Evolutionary conservation across 2,797 vertebrate species (phyloP).

Genomic region (Gymnodraco acuticeps): DNA sequence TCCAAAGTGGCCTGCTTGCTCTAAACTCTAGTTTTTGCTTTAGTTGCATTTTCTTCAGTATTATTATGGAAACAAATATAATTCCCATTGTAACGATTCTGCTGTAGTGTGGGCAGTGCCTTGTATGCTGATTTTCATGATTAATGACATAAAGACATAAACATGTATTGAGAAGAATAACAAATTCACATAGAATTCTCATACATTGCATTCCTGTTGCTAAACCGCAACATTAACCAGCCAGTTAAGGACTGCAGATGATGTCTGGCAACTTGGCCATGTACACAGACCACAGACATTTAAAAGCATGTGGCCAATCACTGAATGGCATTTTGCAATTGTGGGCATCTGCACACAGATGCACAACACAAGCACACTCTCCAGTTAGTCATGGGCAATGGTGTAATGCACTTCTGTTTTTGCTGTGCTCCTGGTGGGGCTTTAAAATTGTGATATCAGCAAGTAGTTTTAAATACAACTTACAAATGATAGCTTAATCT

Average conservation of each 20-base stretch:
- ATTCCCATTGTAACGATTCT: conserved; percentile 38
- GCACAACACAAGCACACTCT: background rate
- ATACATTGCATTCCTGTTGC: conserved; percentile 13
- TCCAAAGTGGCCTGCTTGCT: conserved; percentile 75
- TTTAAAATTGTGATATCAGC: background rate
- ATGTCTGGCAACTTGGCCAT: background rate
- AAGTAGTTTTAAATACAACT: background rate
- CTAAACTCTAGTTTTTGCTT: conserved; percentile 69
- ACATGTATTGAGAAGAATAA: conserved; percentile 35
- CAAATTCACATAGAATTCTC: conserved; percentile 8
- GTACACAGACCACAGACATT: conserved; percentile 47
- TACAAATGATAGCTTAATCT: background rate
- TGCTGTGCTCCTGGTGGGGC: background rate
- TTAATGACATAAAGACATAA: conserved; percentile 46
- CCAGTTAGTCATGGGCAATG: background rate
- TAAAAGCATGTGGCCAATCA: conserved; percentile 27
- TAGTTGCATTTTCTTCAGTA: conserved; percentile 67
- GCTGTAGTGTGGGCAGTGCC: conserved; percentile 23
- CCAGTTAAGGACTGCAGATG: conserved; percentile 14
- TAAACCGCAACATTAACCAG: conserved; percentile 31
- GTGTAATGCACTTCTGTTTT: background rate
- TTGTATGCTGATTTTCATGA: conserved; percentile 25
- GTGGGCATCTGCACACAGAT: background rate
- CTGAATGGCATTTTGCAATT: conserved; percentile 23
- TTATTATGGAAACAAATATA: conserved; percentile 63